Conservation (phyloP, 2,888 invertebrate genomes). For the Polietes domitor region DNA sequence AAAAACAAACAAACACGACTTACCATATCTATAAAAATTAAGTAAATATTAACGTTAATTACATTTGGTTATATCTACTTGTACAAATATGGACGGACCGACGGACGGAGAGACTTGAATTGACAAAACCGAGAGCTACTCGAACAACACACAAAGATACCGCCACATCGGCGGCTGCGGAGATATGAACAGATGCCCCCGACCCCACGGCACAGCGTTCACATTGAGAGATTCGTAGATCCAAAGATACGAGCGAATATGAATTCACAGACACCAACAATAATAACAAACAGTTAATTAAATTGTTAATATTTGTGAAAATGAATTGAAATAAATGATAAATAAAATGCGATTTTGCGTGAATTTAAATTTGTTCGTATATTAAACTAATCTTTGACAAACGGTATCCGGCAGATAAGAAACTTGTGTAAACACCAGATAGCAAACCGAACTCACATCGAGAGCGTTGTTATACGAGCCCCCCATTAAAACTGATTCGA, state of each 20-base stretch:
- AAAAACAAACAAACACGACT: slow-evolving; percentile 21
- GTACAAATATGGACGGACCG: background rate
- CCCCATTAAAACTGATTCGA: background rate
- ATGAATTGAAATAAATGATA: slow-evolving; percentile 51
- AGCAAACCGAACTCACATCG: background rate
- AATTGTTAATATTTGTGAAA: slow-evolving; percentile 61
- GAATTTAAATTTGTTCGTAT: slow-evolving; percentile 39
- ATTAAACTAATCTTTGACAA: slow-evolving; percentile 49
- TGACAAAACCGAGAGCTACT: slow-evolving; percentile 14
- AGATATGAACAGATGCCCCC: slow-evolving; percentile 28
- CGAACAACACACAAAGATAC: slow-evolving; percentile 45
- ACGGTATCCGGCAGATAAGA: slow-evolving; percentile 51
- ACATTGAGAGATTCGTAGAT: slow-evolving; percentile 10
- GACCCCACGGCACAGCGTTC: slow-evolving; percentile 10
- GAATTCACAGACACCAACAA: slow-evolving; percentile 5
- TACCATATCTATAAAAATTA: slow-evolving; percentile 45
- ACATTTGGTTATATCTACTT: slow-evolving; percentile 17
- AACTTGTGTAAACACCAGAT: slow-evolving; percentile 43
- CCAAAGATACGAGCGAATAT: slow-evolving; percentile 5
- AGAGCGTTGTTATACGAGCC: background rate
- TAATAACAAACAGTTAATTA: slow-evolving; percentile 49
- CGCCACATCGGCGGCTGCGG: slow-evolving; percentile 25
- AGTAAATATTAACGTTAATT: slow-evolving; percentile 60
- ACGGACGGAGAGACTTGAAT: slow-evolving; percentile 25
- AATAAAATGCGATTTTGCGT: slow-evolving; percentile 41